Conservation (phyloP, 2,113 vertebrate genomes). For the Rhinoptilus africanus region DNA sequence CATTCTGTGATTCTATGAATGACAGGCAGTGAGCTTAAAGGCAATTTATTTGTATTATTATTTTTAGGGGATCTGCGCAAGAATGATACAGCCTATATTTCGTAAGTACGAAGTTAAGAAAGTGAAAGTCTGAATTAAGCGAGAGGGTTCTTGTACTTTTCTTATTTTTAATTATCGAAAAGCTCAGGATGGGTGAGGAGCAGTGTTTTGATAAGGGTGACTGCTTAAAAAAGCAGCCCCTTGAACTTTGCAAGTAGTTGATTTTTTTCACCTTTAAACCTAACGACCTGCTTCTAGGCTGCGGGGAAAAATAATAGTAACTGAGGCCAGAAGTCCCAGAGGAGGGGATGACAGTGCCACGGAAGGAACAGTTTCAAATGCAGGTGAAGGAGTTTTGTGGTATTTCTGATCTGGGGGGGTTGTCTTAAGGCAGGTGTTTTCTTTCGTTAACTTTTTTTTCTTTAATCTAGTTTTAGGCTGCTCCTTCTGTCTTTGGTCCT, state of each 20-base stretch:
- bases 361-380: not conserved
- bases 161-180: not conserved
- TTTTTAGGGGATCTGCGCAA: not conserved
- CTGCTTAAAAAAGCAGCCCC: not conserved
- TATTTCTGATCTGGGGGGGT: not conserved
- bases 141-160: not conserved
- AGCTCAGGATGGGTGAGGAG: not conserved
- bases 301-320: not conserved
- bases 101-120: rapidly evolving
- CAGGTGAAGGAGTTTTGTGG: not conserved
- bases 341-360: not conserved
- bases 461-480: not conserved
- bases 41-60: not conserved
- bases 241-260: not conserved
- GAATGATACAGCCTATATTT: not conserved
- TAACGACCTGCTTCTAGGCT: not conserved
- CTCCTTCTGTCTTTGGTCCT: not conserved
- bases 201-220: not conserved
- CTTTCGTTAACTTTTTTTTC: not conserved
- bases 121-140: not conserved
- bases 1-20: too few relatives aligned
- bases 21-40: not conserved
- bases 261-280: not conserved
- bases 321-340: not conserved
- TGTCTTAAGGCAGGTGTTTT: not conserved